phyloP scores from a whole-genome alignment of 2,113 vertebrate genomes.

The Dicaeum eximium region DNA sequence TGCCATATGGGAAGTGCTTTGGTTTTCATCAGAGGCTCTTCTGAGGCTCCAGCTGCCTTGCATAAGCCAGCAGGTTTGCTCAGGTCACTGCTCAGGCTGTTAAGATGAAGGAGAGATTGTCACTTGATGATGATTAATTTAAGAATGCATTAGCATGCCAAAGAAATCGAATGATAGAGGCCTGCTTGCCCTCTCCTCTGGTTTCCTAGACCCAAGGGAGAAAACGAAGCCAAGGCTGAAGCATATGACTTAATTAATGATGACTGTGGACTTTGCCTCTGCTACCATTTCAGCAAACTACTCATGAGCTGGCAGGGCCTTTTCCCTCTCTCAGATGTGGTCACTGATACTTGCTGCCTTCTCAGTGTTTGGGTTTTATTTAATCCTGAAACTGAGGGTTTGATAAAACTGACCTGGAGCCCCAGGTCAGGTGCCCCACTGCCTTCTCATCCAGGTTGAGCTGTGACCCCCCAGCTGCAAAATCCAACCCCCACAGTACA shows the following conservation, averaged over 20 bases:
- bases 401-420: not conserved
- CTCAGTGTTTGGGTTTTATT: not conserved
- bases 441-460: not conserved
- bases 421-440: not conserved
- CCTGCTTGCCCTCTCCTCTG: conserved; percentile 59
- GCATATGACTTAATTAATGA: conserved; percentile 64
- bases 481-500: not conserved
- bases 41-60: conserved; percentile 36
- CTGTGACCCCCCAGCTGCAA: not conserved
- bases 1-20: conserved; percentile 29
- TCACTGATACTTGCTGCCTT: not conserved
- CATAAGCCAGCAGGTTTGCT: conserved; percentile 43
- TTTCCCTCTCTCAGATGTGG: not conserved
- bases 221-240: conserved; percentile 42
- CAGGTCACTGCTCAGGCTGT: conserved; percentile 40
- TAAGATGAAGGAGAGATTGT: conserved; percentile 63
- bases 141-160: conserved; percentile 67
- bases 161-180: conserved; percentile 61
- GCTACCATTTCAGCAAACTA: conserved; percentile 51
- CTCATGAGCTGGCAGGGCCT: not conserved
- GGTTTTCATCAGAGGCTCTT: conserved; percentile 47
- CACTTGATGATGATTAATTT: conserved; percentile 68
- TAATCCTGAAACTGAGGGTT: not conserved
- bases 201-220: conserved; percentile 51
- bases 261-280: conserved; percentile 62